Conservation (phyloP, 1,140 invertebrate species). For the Macrobrachium rosenbergii region DNA sequence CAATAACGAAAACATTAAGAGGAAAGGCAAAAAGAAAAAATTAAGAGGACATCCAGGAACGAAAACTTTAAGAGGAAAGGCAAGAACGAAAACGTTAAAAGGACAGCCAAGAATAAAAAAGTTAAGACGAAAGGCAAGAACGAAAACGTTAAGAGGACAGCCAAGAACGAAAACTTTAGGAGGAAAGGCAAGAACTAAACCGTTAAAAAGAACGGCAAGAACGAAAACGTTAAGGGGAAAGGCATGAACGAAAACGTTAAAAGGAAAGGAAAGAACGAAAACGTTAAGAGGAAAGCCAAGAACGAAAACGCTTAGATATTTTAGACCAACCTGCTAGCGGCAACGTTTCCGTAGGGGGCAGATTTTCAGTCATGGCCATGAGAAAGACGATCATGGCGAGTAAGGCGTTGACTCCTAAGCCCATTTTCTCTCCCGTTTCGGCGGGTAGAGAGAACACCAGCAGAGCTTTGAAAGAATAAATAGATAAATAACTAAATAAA, state of each 20-base stretch:
- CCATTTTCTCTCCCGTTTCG: slow-evolving; percentile 65
- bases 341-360: slow-evolving; percentile 56
- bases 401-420: slow-evolving; percentile 63
- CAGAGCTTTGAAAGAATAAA: slow-evolving; percentile 40
- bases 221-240: too few relatives aligned
- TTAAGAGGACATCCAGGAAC: neutral
- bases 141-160: too few relatives aligned
- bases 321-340: slow-evolving; percentile 58
- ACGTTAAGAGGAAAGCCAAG: neutral
- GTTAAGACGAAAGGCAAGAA: too few relatives aligned
- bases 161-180: too few relatives aligned
- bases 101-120: too few relatives aligned
- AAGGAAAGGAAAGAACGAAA: neutral
- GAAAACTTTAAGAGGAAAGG: too few relatives aligned
- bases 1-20: too few relatives aligned
- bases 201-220: neutral
- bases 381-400: slow-evolving; percentile 67
- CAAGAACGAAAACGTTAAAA: too few relatives aligned
- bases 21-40: neutral
- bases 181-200: neutral
- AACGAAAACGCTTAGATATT: too few relatives aligned
- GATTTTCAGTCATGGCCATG: slow-evolving; percentile 65
- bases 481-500: too few relatives aligned
- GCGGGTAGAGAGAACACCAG: slow-evolving; percentile 64
- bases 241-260: too few relatives aligned